Conservation (phyloP, 2,888 invertebrate species). For the Xestia c-nigrum region DNA sequence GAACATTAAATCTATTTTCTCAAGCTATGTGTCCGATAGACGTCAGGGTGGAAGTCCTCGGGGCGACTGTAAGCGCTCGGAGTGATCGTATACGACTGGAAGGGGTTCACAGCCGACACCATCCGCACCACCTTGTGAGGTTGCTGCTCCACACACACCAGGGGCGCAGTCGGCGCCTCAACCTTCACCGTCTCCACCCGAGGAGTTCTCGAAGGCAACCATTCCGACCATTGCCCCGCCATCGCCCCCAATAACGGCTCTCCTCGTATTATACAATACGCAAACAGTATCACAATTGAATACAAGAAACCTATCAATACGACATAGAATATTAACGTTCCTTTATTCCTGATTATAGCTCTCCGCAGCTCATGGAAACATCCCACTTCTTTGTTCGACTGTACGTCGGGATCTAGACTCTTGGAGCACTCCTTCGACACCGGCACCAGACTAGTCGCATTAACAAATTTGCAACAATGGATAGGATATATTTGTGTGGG, state of each 20-base stretch:
- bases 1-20: slow-evolving; percentile 66
- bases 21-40: slow-evolving; percentile 52
- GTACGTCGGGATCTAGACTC: slow-evolving; percentile 61
- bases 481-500: slow-evolving; percentile 76
- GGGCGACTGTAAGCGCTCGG: slow-evolving; percentile 69
- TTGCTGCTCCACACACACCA: slow-evolving; percentile 80
- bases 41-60: slow-evolving; percentile 33
- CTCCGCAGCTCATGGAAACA: slow-evolving; percentile 78
- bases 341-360: slow-evolving; percentile 76
- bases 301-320: slow-evolving; percentile 73
- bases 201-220: slow-evolving; percentile 65
- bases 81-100: slow-evolving; percentile 78
- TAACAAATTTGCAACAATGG: slow-evolving; percentile 81
- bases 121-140: slow-evolving; percentile 82
- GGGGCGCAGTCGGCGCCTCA: slow-evolving; percentile 69
- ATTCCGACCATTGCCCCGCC: slow-evolving; percentile 66
- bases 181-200: slow-evolving; percentile 58
- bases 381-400: slow-evolving; percentile 75
- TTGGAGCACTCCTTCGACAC: slow-evolving; percentile 76
- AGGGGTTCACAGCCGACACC: slow-evolving; percentile 82
- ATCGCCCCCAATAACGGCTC: slow-evolving; percentile 77
- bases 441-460: slow-evolving; percentile 74
- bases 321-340: slow-evolving; percentile 76
- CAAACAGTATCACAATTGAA: slow-evolving; percentile 76
- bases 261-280: slow-evolving; percentile 81